Conservation (phyloP, 1,140 invertebrate species). For the Brachionus paranguensis region DNA sequence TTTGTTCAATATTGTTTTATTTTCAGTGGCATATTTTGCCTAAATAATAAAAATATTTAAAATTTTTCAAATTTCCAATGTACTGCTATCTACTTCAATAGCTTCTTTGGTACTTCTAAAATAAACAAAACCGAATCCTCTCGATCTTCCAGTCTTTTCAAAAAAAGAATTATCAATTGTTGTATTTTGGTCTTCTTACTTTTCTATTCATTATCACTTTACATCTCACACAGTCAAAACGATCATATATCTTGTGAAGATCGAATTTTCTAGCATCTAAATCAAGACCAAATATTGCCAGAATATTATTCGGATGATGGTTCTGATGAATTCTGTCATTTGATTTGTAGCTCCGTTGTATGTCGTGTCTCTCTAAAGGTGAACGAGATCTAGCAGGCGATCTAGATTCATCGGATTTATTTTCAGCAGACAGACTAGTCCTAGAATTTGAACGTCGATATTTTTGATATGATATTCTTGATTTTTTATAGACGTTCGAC, state of each 20-base stretch:
- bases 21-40: background rate
- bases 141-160: background rate
- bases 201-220: background rate
- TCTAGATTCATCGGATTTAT: background rate
- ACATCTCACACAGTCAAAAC: background rate
- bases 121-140: slow-evolving; percentile 17
- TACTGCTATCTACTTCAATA: background rate
- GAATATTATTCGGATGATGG: background rate
- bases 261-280: background rate
- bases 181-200: background rate
- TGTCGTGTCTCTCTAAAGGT: background rate
- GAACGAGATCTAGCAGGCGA: background rate
- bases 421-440: background rate
- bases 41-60: background rate
- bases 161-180: background rate
- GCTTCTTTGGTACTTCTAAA: background rate
- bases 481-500: background rate
- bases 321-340: background rate
- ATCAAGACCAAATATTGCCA: slow-evolving; percentile 12
- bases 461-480: background rate
- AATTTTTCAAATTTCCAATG: background rate
- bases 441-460: background rate
- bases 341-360: background rate
- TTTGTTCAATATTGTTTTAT: background rate
- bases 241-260: background rate